Conservation (phyloP, 2,888 invertebrate genomes). For the Stenurella melanura region DNA sequence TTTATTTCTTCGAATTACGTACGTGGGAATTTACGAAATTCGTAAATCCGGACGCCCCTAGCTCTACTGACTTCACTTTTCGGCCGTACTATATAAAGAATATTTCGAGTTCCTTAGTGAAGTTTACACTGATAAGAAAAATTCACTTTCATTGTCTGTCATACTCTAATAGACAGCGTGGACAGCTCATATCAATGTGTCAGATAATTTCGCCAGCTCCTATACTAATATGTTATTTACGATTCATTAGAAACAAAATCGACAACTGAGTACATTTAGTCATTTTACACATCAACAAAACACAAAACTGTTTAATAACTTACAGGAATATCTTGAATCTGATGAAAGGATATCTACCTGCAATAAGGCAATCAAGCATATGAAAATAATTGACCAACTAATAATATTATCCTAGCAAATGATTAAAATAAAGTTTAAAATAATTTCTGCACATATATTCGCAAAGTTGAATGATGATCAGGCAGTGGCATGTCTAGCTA, state of each 20-base stretch:
- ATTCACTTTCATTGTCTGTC: too few relatives aligned
- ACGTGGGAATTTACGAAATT: too few relatives aligned
- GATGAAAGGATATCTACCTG: conserved; percentile 11
- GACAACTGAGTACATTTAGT: not conserved
- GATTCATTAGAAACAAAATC: not conserved
- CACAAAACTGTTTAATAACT: conserved; percentile 9
- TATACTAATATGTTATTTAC: not conserved
- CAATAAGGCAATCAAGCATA: not conserved
- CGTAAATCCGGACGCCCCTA: too few relatives aligned
- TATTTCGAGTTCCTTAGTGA: too few relatives aligned
- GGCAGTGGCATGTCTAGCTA: not conserved
- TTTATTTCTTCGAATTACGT: too few relatives aligned
- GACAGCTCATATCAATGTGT: too few relatives aligned
- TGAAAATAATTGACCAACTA: not conserved
- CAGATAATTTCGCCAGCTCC: too few relatives aligned
- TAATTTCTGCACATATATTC: conserved; percentile 34
- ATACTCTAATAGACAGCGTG: too few relatives aligned
- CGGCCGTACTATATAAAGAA: too few relatives aligned
- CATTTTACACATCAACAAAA: not conserved
- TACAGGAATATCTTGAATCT: conserved; percentile 19
- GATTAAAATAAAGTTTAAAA: not conserved
- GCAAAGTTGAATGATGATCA: conserved; percentile 21
- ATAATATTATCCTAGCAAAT: not conserved
- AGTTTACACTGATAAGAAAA: too few relatives aligned
- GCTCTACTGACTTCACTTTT: too few relatives aligned